These are phyloP conservation scores for Petroica traversi DNA, from an alignment of 2,113 vertebrate genomes.

Conservation along the genomic window DNA sequence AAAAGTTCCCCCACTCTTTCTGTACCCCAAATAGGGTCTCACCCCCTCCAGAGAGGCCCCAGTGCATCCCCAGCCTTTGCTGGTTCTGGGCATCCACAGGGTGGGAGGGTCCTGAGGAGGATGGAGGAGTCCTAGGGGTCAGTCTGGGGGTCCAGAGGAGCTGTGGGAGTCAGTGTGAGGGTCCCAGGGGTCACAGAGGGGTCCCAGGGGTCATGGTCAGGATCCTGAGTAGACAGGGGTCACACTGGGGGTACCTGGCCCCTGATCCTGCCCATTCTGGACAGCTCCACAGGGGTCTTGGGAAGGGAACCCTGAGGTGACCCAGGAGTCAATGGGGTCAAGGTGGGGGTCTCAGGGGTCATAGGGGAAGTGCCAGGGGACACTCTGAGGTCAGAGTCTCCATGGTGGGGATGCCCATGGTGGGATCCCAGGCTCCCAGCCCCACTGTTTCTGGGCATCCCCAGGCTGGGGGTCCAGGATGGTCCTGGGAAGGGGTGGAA, in stretches of 20 bases:
- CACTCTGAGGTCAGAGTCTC: background rate
- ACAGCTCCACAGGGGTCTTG: background rate
- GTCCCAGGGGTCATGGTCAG: background rate
- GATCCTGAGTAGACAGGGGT: background rate
- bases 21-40: background rate
- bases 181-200: background rate
- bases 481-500: background rate
- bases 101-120: background rate
- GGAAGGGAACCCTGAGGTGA: background rate
- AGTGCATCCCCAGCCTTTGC: background rate
- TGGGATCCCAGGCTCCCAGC: accelerated
- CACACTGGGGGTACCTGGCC: background rate
- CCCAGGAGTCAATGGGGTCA: background rate
- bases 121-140: background rate
- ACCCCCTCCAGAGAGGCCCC: too few relatives aligned
- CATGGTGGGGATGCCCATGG: background rate
- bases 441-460: accelerated
- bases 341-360: background rate
- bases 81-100: background rate
- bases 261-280: background rate
- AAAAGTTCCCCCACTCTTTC: background rate
- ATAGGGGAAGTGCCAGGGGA: background rate
- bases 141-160: background rate
- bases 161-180: background rate
- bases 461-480: background rate